These are phyloP conservation scores for Cybosia mesomella DNA, from an alignment of 2,888 invertebrate species.

Conservation along the genomic window DNA sequence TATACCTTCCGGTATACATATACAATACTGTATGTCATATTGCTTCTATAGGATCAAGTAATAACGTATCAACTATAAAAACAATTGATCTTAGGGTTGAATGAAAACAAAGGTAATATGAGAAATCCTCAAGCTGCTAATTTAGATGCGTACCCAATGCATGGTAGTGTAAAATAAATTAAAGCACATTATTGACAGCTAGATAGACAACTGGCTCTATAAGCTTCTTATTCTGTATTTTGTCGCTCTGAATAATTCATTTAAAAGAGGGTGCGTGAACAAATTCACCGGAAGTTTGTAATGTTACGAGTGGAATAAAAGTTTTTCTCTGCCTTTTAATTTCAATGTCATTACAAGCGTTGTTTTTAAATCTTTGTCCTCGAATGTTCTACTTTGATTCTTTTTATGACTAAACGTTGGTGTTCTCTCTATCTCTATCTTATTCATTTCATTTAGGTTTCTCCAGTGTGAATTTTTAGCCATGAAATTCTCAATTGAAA, in stretches of 20 bases:
- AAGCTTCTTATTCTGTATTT: constrained; percentile 68
- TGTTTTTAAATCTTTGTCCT: constrained; percentile 47
- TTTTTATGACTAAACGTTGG: constrained; percentile 3
- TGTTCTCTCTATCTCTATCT: not conserved
- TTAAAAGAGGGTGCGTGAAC: constrained; percentile 70
- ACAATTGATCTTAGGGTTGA: not conserved
- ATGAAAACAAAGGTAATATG: not conserved
- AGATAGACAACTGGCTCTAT: constrained; percentile 68
- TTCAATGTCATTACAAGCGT: constrained; percentile 58
- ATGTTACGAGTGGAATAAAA: constrained; percentile 62
- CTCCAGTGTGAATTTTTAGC: no score
- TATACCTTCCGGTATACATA: no score
- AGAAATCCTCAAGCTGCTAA: constrained; percentile 13
- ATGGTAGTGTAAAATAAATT: constrained; percentile 63
- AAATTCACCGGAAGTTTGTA: constrained; percentile 64
- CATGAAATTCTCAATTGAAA: not conserved
- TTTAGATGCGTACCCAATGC: constrained; percentile 41
- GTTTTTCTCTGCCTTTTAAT: constrained; percentile 58
- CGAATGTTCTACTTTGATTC: constrained; percentile 23
- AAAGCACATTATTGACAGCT: constrained; percentile 73
- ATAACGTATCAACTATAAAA: not conserved
- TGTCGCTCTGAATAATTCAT: constrained; percentile 73
- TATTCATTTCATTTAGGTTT: not conserved
- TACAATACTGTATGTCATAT: no score
- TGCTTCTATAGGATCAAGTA: no score